Conservation (phyloP, 2,797 vertebrate species). For the Chaenodraco wilsoni region DNA sequence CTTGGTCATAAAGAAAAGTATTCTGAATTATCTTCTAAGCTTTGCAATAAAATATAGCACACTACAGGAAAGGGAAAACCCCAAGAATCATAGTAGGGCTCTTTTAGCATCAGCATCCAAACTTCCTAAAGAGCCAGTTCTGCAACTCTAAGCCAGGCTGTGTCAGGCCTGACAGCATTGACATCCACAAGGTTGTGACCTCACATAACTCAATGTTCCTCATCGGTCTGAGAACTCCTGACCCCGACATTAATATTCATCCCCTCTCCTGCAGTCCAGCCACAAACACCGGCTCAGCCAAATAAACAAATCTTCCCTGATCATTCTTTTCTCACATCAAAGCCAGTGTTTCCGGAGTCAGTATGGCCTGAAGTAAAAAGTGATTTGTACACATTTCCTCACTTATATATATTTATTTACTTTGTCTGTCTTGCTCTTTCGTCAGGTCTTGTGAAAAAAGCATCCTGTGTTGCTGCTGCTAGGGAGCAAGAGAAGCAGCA, state of each 20-base stretch:
- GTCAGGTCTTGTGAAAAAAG: slow-evolving; percentile 63
- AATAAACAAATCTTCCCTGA: slow-evolving; percentile 24
- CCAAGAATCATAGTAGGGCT: no score
- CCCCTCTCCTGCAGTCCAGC: slow-evolving; percentile 10
- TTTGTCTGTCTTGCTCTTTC: slow-evolving; percentile 51
- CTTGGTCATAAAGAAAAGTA: no score
- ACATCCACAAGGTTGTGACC: slow-evolving; percentile 28
- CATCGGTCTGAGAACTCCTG: slow-evolving; percentile 34
- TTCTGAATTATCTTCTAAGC: no score
- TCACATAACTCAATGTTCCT: slow-evolving; percentile 35
- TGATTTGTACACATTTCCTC: slow-evolving; percentile 34
- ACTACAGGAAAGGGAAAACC: no score
- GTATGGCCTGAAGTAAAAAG: slow-evolving; percentile 19
- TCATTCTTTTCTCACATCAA: slow-evolving; percentile 22
- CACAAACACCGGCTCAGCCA: slow-evolving; percentile 10
- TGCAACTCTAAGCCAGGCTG: slow-evolving; percentile 4
- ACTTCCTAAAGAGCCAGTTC: slow-evolving; percentile 14
- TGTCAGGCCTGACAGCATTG: slow-evolving; percentile 3
- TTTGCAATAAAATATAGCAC: no score
- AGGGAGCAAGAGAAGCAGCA: slow-evolving; percentile 30
- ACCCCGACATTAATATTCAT: slow-evolving; percentile 56
- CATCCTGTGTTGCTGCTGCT: slow-evolving; percentile 44
- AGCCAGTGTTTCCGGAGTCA: slow-evolving; percentile 16
- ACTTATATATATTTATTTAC: slow-evolving; percentile 49
- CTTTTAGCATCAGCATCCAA: slow-evolving; percentile 5